Conservation (phyloP, 2,113 vertebrate species). For the Numida meleagris region DNA sequence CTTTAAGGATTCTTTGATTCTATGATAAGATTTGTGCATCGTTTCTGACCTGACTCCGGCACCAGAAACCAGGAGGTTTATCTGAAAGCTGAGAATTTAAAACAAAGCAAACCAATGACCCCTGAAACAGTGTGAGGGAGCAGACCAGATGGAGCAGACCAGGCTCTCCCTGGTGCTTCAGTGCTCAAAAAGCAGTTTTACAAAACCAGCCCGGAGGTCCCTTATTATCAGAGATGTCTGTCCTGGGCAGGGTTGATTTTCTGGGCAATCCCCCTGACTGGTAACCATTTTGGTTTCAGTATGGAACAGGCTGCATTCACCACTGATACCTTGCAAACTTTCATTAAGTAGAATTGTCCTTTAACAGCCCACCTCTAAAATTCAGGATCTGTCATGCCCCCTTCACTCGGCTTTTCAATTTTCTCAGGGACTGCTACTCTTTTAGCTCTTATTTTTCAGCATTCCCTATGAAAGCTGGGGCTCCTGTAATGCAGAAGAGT, state of each 20-base stretch:
- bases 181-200: neutral
- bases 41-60: neutral
- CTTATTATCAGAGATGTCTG: neutral
- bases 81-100: neutral
- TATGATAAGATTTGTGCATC: neutral
- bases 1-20: too few species aligned
- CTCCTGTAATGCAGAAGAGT: neutral
- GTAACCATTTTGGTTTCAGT: neutral
- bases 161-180: neutral
- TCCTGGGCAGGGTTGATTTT: neutral
- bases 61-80: neutral
- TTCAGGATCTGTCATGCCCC: neutral
- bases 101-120: neutral
- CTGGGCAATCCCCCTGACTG: neutral
- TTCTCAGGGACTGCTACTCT: neutral
- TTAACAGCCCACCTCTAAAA: neutral
- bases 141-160: neutral
- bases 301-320: neutral
- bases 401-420: neutral
- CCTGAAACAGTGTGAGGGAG: fast-evolving
- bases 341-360: neutral
- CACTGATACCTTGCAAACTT: neutral
- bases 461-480: neutral
- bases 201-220: neutral
- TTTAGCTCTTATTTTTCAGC: neutral